phyloP scores from a whole-genome alignment of 2,888 invertebrate species.

The Cremastinae sp. region DNA sequence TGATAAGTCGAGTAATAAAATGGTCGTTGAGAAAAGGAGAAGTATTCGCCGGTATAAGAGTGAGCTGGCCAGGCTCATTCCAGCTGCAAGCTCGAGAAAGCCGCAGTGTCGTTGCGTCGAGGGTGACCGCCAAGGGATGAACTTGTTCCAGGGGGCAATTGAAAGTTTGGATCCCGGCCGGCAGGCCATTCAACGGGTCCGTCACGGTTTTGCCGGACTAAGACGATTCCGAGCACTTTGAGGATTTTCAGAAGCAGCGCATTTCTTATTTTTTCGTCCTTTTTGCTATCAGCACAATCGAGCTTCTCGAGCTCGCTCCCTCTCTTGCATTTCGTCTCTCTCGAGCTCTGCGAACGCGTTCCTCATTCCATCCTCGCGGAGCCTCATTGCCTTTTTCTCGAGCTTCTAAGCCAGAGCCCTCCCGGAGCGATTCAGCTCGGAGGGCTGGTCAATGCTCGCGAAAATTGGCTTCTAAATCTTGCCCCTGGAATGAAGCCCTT shows the following conservation, averaged over 20 bases:
- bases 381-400: constrained; percentile 41
- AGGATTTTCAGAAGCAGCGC: constrained; percentile 35
- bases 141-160: constrained; percentile 57
- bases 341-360: constrained; percentile 14
- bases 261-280: constrained; percentile 42
- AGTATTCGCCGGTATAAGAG: constrained; percentile 55
- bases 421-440: constrained; percentile 59
- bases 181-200: constrained; percentile 38
- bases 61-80: constrained; percentile 29
- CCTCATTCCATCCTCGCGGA: constrained; percentile 45
- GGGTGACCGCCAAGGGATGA: constrained; percentile 40
- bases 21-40: constrained; percentile 35
- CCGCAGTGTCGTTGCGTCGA: constrained; percentile 38
- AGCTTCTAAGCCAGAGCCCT: constrained; percentile 31
- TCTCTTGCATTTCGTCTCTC: constrained; percentile 11
- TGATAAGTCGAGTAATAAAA: constrained; percentile 60
- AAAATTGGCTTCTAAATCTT: constrained; percentile 79
- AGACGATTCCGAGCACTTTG: constrained; percentile 43
- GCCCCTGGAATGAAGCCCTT: constrained; percentile 71
- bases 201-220: constrained; percentile 33
- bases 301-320: constrained; percentile 19
- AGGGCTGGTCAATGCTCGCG: constrained; percentile 75
- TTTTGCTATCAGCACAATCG: constrained; percentile 36
- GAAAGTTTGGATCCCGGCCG: constrained; percentile 55
- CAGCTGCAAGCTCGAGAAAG: constrained; percentile 34